Evolutionary conservation across 2,797 vertebrate genomes (phyloP).

Genomic region (Nannoperca obscura): DNA sequence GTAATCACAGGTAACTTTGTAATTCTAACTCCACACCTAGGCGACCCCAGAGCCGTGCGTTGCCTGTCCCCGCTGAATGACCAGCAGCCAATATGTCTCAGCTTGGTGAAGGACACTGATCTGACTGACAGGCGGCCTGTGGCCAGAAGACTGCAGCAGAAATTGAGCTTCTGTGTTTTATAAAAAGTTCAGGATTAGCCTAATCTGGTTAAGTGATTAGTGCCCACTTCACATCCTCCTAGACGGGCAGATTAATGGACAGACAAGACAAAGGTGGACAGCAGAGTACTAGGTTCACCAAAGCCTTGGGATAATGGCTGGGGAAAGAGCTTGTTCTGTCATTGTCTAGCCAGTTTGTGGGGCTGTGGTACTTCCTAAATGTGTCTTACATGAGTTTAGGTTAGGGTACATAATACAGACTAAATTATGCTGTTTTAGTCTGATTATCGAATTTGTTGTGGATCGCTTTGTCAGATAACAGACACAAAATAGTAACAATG

Average conservation of each 20-base stretch:
- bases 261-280: conserved; percentile 59
- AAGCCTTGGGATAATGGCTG: conserved; percentile 9
- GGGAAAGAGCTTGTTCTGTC: neutral
- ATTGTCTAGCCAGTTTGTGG: conserved; percentile 6
- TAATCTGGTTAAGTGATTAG: conserved; percentile 88
- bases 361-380: neutral
- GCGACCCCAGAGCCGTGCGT: neutral
- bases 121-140: conserved; percentile 2
- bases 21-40: neutral
- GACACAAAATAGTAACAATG: too few relatives aligned
- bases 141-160: conserved; percentile 35
- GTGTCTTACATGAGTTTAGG: neutral
- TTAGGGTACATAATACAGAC: neutral
- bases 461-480: too few relatives aligned
- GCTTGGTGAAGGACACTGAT: conserved; percentile 23
- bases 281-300: conserved; percentile 18
- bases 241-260: conserved; percentile 68
- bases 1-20: neutral
- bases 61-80: conserved; percentile 1
- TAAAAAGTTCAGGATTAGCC: conserved; percentile 85
- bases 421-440: neutral
- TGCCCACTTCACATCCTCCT: conserved; percentile 74
- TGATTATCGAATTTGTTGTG: too few relatives aligned
- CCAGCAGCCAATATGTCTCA: neutral
- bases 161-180: conserved; percentile 71